These are phyloP conservation scores for Lanistes nyassanus DNA, from an alignment of 1,140 invertebrate genomes.

Conservation along the genomic window DNA sequence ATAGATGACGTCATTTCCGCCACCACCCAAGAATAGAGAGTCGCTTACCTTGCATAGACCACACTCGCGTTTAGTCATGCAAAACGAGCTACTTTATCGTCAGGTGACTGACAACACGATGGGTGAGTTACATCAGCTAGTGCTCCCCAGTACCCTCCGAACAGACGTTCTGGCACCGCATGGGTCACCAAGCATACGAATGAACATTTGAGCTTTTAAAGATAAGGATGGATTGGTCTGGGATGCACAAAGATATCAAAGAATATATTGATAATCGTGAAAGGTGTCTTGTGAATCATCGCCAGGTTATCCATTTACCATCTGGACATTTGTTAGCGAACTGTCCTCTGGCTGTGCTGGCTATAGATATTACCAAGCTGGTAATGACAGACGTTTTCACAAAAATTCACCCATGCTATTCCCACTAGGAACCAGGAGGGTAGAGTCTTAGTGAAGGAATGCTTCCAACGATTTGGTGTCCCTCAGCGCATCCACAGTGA, in stretches of 20 bases:
- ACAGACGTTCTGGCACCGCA: slow-evolving; percentile 21
- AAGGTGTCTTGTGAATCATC: slow-evolving; percentile 23
- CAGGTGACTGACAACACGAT: neutral
- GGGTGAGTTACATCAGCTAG: slow-evolving; percentile 11
- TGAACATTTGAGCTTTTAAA: slow-evolving; percentile 28
- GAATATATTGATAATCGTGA: slow-evolving; percentile 22
- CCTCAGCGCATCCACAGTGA: slow-evolving; percentile 38
- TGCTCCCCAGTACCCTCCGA: slow-evolving; percentile 12
- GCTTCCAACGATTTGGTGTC: too few relatives aligned
- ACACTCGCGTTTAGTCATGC: neutral
- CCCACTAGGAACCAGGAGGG: slow-evolving; percentile 34
- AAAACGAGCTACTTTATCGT: slow-evolving; percentile 11
- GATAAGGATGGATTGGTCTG: slow-evolving; percentile 31
- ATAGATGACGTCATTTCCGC: too few relatives aligned
- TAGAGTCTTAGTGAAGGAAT: slow-evolving; percentile 32
- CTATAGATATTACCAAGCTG: slow-evolving; percentile 35
- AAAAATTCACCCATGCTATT: slow-evolving; percentile 31
- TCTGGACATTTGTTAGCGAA: slow-evolving; percentile 17
- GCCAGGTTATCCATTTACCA: neutral
- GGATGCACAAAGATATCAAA: slow-evolving; percentile 27
- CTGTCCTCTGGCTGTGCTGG: slow-evolving; percentile 32
- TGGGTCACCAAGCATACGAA: slow-evolving; percentile 34
- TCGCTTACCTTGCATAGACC: too few relatives aligned
- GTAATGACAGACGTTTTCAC: slow-evolving; percentile 36
- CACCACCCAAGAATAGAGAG: too few relatives aligned